These are phyloP conservation scores for Apogon talboti DNA, from an alignment of 2,797 vertebrate genomes.

Conservation along the genomic window DNA sequence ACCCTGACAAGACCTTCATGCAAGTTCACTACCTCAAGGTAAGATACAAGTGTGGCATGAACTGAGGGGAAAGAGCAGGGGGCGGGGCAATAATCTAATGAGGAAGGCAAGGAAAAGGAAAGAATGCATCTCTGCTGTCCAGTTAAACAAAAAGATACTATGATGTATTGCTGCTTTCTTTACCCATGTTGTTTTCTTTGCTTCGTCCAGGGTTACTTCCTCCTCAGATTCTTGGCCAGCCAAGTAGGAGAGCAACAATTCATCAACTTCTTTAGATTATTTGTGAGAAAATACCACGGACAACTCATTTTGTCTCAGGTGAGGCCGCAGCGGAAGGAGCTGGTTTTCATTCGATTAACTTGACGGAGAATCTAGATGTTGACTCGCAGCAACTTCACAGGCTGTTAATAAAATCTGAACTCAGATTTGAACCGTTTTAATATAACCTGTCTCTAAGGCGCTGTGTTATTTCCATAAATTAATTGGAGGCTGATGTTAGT, in stretches of 20 bases:
- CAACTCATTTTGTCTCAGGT: conserved; percentile 96
- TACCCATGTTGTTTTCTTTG: conserved; percentile 25
- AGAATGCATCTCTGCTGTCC: too few relatives aligned
- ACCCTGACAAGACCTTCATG: conserved; percentile 94
- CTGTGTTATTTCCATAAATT: conserved; percentile 57
- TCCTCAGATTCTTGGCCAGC: conserved; percentile 88
- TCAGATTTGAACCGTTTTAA: conserved; percentile 45
- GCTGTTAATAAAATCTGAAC: conserved; percentile 44
- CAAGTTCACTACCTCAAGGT: conserved; percentile 98
- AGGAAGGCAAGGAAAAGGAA: not conserved
- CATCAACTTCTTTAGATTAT: conserved; percentile 87
- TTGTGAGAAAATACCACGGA: conserved; percentile 91
- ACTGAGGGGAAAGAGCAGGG: not conserved
- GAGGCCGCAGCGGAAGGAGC: conserved; percentile 14
- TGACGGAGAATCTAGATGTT: conserved; percentile 20
- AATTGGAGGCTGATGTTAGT: conserved; percentile 53
- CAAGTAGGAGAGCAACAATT: conserved; percentile 87
- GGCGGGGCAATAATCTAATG: not conserved
- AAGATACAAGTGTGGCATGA: conserved; percentile 41
- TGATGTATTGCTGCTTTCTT: too few relatives aligned
- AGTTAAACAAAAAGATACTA: too few relatives aligned
- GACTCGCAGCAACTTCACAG: conserved; percentile 36
- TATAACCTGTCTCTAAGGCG: conserved; percentile 46
- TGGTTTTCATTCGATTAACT: conserved; percentile 39
- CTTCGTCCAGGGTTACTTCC: conserved; percentile 91